These are phyloP conservation scores for Cataglyphis altisquamis DNA, from an alignment of 2,888 invertebrate genomes.

Conservation along the genomic window DNA sequence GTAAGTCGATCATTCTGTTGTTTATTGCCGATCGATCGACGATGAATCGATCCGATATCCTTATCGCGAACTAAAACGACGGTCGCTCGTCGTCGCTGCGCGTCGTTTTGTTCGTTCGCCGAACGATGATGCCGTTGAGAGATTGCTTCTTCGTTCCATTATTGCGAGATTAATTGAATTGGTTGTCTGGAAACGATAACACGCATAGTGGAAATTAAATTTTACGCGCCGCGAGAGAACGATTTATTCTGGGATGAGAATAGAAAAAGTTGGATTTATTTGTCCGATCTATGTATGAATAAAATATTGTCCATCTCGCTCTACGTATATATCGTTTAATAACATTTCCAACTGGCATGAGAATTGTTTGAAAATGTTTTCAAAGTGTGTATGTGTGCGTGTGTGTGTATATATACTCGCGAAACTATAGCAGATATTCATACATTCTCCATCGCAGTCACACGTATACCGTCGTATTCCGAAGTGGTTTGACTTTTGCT, in stretches of 20 bases:
- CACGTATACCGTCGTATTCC: background rate
- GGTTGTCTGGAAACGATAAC: slow-evolving; percentile 25
- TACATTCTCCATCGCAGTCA: slow-evolving; percentile 5
- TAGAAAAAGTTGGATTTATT: slow-evolving; percentile 2
- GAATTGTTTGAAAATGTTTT: slow-evolving; percentile 33
- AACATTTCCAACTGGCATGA: background rate
- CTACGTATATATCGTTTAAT: background rate
- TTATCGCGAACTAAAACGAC: slow-evolving; percentile 17
- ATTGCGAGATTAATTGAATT: slow-evolving; percentile 51
- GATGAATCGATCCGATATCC: slow-evolving; percentile 30
- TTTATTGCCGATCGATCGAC: slow-evolving; percentile 49
- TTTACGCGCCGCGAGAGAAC: slow-evolving; percentile 26
- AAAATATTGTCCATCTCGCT: background rate
- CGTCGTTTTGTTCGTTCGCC: slow-evolving; percentile 21
- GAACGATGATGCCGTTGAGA: slow-evolving; percentile 15
- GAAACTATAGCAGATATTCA: slow-evolving; percentile 26
- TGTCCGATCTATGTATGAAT: background rate
- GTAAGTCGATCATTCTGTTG: slow-evolving; percentile 77
- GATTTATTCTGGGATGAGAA: background rate
- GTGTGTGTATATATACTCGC: background rate
- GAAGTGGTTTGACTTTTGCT: slow-evolving; percentile 32
- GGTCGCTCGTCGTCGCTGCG: background rate
- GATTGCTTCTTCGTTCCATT: slow-evolving; percentile 31
- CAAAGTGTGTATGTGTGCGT: background rate
- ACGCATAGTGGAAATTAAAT: slow-evolving; percentile 33